Conservation (phyloP, 2,797 vertebrate species). For the Parauchenoglanis punctatus region DNA sequence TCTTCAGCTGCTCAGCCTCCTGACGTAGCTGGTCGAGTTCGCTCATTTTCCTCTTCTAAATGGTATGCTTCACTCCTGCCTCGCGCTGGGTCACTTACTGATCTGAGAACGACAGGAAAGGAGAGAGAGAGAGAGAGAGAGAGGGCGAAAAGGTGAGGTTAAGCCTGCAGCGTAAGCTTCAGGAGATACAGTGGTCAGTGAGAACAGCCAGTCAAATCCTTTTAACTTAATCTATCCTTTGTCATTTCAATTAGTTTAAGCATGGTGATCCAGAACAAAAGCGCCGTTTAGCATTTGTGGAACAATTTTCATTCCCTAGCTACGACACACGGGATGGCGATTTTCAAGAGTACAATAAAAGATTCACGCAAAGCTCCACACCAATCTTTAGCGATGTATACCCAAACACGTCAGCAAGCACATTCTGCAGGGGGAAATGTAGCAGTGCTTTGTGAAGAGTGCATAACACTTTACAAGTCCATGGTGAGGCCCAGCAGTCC, state of each 20-base stretch:
- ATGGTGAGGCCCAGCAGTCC: background rate
- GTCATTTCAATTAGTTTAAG: slow-evolving; percentile 40
- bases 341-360: too few relatives aligned
- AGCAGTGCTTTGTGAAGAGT: slow-evolving; percentile 27
- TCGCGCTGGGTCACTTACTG: slow-evolving; percentile 80
- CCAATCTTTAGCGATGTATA: background rate
- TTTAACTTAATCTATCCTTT: slow-evolving; percentile 44
- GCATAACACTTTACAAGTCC: slow-evolving; percentile 29
- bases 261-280: slow-evolving; percentile 23
- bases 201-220: slow-evolving; percentile 47
- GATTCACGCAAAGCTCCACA: background rate
- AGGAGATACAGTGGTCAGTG: slow-evolving; percentile 28
- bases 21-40: slow-evolving; percentile 98
- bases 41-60: slow-evolving; percentile 94
- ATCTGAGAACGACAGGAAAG: slow-evolving; percentile 74
- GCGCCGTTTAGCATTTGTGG: background rate
- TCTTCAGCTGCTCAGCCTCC: slow-evolving; percentile 97
- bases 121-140: slow-evolving; percentile 41
- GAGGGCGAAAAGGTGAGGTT: slow-evolving; percentile 29
- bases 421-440: background rate
- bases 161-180: slow-evolving; percentile 37
- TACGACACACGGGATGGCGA: background rate
- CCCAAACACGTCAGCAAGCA: background rate
- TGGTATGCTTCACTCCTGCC: slow-evolving; percentile 82
- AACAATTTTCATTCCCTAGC: background rate